Base-by-base conservation (phyloP, 2,888 invertebrate genomes). In the Lasius fuliginosus region DNA sequence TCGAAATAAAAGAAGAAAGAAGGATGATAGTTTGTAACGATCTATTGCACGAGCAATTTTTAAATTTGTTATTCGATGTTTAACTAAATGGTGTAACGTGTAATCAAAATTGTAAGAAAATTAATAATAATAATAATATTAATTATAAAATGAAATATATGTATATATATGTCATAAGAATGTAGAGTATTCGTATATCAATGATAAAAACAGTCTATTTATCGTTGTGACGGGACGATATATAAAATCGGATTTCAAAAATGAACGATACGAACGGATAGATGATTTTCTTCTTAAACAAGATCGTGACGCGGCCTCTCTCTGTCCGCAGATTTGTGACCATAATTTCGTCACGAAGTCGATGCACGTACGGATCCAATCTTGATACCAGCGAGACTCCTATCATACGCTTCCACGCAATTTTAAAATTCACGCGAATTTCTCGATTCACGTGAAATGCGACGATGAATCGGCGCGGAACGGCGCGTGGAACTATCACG, bases 361-460 rank as follows among this genome's bases (percentile, higher is more conserved):
- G 60, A 12, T 36, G 67, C 83, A 79, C 83, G 79, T 83, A 83
- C 81, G 62, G 67, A 79, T 79, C 79, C 69, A 83, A 79, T 83
- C 83, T 83, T 79, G 81, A 62, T 60, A 77, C 79, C 60, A 73
- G 79, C 79, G 79, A 79, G 71, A 79, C 33, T 58, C 53, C 23
- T 73, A 53, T 81, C 79, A 49, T 46, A 79, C 79, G 79, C 79
- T 81, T 81, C 79, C 79, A 58, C 64, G 76, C 83, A 85, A 64
- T 68, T 85, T 81, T 76, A 49, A 69, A 58, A 23, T 68, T 60
- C 76, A 75, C 65, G 49, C 56, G 33, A 79, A 68, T 73, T 58
- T 49, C 69, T 53, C 33, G 11, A 8, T 71, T 81, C 36, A 27
- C 27, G 73, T 12, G n/a, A 27, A 62, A 49, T 23, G 79, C 60